Percentiles rank a stretch among this genome's conserved stretches.
Conservation (phyloP, 2,888 invertebrate species). For the Formica aserva region DNA sequence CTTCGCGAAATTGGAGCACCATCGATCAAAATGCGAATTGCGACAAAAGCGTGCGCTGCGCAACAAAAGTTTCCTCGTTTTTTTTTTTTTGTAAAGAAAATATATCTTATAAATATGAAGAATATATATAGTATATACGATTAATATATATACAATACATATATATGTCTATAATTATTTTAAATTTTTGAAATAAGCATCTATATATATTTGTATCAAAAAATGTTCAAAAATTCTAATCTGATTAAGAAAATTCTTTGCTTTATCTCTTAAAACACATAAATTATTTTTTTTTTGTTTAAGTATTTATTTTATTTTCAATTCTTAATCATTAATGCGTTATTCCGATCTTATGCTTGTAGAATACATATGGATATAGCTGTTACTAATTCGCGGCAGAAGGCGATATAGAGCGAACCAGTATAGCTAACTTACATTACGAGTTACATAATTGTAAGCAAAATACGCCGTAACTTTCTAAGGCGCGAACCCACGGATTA, state of each 20-base stretch:
- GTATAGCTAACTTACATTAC: background rate
- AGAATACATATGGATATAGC: background rate
- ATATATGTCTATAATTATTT: background rate
- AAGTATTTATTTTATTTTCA: background rate
- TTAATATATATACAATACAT: background rate
- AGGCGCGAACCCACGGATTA: background rate
- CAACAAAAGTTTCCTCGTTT: background rate
- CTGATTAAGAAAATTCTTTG: background rate
- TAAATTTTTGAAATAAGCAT: background rate
- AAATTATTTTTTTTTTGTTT: background rate
- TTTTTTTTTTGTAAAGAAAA: background rate
- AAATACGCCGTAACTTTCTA: constrained; percentile 32
- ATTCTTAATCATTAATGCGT: background rate
- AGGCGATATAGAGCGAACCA: background rate
- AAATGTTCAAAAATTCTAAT: background rate
- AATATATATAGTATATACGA: too few relatives aligned
- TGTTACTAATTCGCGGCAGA: background rate
- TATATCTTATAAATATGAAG: background rate
- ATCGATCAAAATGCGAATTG: constrained; percentile 3
- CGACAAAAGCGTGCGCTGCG: background rate
- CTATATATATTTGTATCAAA: background rate
- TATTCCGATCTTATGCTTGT: background rate
- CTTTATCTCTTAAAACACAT: background rate
- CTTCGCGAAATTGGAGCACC: background rate
- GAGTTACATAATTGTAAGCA: constrained; percentile 36